Evolutionary conservation across 1,140 invertebrate genomes (phyloP).

Genomic region (Cherax destructor): DNA sequence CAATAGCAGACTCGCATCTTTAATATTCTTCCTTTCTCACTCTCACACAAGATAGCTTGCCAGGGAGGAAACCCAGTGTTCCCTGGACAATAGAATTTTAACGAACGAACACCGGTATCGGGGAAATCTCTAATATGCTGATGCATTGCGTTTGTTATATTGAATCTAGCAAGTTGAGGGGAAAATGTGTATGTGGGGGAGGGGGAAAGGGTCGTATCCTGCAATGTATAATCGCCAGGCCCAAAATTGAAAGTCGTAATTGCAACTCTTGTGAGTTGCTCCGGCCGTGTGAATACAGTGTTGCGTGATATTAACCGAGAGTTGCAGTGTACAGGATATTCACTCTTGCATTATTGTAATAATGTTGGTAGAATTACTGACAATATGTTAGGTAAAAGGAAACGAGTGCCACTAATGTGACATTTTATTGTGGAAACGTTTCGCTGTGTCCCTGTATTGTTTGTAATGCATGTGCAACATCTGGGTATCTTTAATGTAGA

Average conservation of each 20-base stretch:
- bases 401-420: too few relatives aligned
- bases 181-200: background rate
- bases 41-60: background rate
- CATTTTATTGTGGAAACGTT: too few relatives aligned
- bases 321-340: too few relatives aligned
- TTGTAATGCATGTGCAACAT: too few relatives aligned
- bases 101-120: slow-evolving; percentile 4
- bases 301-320: too few relatives aligned
- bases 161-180: background rate
- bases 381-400: too few relatives aligned
- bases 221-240: background rate
- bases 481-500: too few relatives aligned
- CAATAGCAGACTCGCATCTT: background rate
- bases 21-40: slow-evolving; percentile 7
- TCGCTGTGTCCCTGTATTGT: too few relatives aligned
- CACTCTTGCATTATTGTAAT: too few relatives aligned
- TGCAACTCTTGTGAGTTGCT: background rate
- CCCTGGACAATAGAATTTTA: slow-evolving; percentile 7
- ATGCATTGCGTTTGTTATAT: slow-evolving; percentile 5
- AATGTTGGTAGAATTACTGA: too few relatives aligned
- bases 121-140: background rate
- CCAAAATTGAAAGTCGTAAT: background rate
- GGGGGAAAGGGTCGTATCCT: too few relatives aligned
- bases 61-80: background rate
- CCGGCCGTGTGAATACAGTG: background rate